Base-by-base conservation (phyloP, 2,888 invertebrate genomes). In the Acrobasis repandana region DNA sequence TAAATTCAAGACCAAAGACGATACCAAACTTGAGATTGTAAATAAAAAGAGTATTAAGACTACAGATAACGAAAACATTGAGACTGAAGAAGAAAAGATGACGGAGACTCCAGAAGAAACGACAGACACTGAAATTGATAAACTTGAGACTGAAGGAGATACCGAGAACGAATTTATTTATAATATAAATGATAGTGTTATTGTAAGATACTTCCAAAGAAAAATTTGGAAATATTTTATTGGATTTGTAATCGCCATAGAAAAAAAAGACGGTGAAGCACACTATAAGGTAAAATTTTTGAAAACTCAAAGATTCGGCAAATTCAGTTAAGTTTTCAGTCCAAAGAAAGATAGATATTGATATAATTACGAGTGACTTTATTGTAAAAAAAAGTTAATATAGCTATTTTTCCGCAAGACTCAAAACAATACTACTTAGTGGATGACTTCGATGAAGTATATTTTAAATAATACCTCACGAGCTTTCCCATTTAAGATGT, bases 331-430 rank as follows among this genome's bases (percentile, higher is more conserved):
- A 50, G 18, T 50, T 50, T 50, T n/a, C 18, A 50, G 18, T 50
- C 50, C 50, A 50, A 50, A 50, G 50, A 50, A 50, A 50, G 50
- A 50, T 50, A 50, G 50, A 50, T 50, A 50, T 50, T 50, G 50
- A 50, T 50, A 50, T 50, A 50, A 50, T 50, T 50, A 50, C 50
- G 50, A 50, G 16, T 50, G 50, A 50, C 50, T 50, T n/a, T 50
- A 18, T 50, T 50, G 50, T 50, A 50, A 50, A 50, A 50, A 50
- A 50, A 50, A n/a, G 50, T 50, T 16, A 50, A 50, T 50, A 16
- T 50, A 50, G 50, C 50, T 50, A 50, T 16, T 50, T 50, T 50
- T 50, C 50, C 50, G 18, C 50, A 50, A 50, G 50, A 50, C 18
- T 50, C 50, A 50, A 50, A 50, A 50, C 50, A 16, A 50, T 50